Conservation (phyloP, 2,797 vertebrate genomes). For the Podarcis siculus region DNA sequence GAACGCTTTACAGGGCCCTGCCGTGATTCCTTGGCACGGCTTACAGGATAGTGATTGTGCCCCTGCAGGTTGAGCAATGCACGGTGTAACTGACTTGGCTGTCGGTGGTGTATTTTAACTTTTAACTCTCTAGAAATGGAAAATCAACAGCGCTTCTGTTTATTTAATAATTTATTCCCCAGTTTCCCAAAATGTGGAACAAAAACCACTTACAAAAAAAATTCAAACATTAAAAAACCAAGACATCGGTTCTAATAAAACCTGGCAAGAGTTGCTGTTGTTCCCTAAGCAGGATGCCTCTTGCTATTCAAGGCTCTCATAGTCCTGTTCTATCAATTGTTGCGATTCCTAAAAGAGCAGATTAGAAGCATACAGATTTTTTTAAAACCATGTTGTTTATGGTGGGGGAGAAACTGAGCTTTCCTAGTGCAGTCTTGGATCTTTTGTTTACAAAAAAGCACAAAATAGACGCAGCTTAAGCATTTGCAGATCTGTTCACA, state of each 20-base stretch:
- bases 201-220: background rate
- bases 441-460: background rate
- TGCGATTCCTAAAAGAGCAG: background rate
- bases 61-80: background rate
- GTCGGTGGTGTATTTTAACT: background rate
- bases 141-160: background rate
- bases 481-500: background rate
- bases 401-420: background rate
- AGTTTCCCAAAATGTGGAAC: background rate
- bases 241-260: conserved; percentile 14
- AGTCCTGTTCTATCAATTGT: background rate
- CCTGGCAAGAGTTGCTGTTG: background rate
- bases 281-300: background rate
- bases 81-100: background rate
- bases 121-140: background rate
- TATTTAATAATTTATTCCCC: conserved; percentile 22
- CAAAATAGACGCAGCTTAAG: background rate
- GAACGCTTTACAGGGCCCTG: background rate
- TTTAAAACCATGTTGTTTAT: background rate
- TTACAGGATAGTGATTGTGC: too few species aligned
- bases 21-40: background rate
- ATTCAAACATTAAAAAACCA: background rate
- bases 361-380: background rate
- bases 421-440: background rate
- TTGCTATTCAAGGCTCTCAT: background rate